Percentiles rank a stretch among this genome's conserved stretches.
phyloP scores from a whole-genome alignment of 2,113 vertebrate genomes.

The Uria lomvia region DNA sequence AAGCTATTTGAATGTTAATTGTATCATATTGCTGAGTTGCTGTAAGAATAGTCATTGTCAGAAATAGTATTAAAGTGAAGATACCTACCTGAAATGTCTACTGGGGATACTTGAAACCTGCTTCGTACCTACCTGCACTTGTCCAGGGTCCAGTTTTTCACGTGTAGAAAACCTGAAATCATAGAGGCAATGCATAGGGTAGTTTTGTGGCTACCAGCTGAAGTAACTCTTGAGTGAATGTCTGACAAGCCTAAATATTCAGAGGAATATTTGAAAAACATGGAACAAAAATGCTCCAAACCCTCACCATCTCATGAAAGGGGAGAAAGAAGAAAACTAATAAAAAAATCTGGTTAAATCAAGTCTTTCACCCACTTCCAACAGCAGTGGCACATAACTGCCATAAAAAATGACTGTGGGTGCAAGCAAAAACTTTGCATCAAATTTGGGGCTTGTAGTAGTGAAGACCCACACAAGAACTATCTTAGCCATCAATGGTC shows the following conservation, averaged over 20 bases:
- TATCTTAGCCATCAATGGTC: neutral
- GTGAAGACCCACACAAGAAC: neutral
- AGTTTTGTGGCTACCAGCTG: neutral
- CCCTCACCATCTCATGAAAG: neutral
- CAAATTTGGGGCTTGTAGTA: neutral
- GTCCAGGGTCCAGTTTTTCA: neutral
- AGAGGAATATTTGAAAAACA: neutral
- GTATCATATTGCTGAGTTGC: neutral
- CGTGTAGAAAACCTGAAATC: neutral
- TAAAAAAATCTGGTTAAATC: neutral
- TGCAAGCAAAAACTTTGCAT: neutral
- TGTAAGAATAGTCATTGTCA: neutral
- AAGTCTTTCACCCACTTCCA: neutral
- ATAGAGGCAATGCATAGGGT: neutral
- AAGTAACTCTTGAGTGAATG: neutral
- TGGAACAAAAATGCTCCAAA: neutral
- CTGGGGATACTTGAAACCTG: neutral
- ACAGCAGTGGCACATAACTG: neutral
- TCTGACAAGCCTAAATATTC: neutral
- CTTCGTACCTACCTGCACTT: neutral
- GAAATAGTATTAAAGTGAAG: neutral
- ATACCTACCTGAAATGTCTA: neutral
- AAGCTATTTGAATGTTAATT: neutral
- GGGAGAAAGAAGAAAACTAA: neutral
- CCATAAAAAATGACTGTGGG: neutral